phyloP scores from a whole-genome alignment of 2,797 vertebrate genomes.

The Falco naumanni region DNA sequence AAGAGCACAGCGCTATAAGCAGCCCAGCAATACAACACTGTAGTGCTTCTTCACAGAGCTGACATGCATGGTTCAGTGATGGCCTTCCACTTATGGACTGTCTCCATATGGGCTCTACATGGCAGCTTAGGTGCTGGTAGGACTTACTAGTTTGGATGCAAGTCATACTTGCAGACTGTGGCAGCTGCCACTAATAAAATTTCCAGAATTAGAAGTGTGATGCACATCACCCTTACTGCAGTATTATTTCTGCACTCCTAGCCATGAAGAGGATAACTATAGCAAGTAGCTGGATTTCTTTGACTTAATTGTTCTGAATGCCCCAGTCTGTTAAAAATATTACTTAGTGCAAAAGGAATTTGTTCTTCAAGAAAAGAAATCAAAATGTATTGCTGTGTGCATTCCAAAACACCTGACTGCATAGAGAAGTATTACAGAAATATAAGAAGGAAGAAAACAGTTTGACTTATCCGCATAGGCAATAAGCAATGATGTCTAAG shows the following conservation, averaged over 20 bases:
- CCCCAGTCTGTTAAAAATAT: background rate
- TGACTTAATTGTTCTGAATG: background rate
- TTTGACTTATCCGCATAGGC: background rate
- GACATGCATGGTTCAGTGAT: background rate
- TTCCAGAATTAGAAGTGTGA: background rate
- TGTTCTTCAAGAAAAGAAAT: background rate
- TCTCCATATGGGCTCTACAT: background rate
- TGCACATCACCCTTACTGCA: background rate
- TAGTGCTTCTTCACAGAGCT: background rate
- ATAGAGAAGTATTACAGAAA: background rate
- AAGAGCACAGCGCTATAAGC: background rate
- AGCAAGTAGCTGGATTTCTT: background rate
- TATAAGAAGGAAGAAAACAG: background rate
- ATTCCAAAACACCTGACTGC: background rate
- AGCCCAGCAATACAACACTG: background rate
- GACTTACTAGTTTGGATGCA: background rate
- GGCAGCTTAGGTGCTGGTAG: background rate
- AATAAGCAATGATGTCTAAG: background rate
- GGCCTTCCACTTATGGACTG: background rate
- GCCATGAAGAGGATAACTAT: background rate
- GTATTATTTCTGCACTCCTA: background rate
- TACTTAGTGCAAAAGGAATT: background rate
- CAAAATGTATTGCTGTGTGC: background rate
- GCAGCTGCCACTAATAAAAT: background rate
- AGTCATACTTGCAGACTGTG: accelerated